phyloP scores from a whole-genome alignment of 2,888 invertebrate species.

The Phytoseiulus persimilis region DNA sequence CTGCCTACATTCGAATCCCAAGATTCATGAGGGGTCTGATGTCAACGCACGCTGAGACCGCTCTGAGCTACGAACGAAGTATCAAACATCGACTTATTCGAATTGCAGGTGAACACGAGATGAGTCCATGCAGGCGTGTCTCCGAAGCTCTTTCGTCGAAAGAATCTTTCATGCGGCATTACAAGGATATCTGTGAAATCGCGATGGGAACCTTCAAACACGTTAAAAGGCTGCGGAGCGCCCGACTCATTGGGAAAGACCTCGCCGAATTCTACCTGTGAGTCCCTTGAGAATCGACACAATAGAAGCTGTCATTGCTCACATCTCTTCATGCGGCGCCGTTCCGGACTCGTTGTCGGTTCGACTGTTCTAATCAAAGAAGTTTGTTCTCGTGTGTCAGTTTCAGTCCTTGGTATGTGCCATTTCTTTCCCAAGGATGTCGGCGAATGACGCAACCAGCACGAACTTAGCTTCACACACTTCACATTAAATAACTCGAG shows the following conservation, averaged over 20 bases:
- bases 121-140: conserved; percentile 31
- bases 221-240: conserved; percentile 72
- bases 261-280: conserved; percentile 81
- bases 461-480: no score
- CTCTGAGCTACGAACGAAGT: no score
- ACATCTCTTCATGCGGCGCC: neutral
- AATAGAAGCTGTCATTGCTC: conserved; percentile 7
- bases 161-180: conserved; percentile 77
- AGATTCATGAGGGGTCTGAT: no score
- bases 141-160: conserved; percentile 75
- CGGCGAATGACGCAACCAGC: neutral
- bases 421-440: no score
- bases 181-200: conserved; percentile 77
- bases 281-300: conserved; percentile 49
- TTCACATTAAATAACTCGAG: no score
- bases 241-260: conserved; percentile 76
- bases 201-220: conserved; percentile 95
- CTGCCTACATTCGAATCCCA: no score
- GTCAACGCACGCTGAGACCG: no score
- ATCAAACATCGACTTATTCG: neutral
- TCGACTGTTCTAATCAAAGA: neutral
- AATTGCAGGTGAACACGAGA: conserved; percentile 37
- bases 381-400: neutral
- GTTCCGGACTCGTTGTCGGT: no score
- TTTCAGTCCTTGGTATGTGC: neutral